A percentile compares a stretch with the other conserved stretches of the same genome.
phyloP scores from a whole-genome alignment of 2,113 vertebrate genomes.

The Prionailurus bengalensis region DNA sequence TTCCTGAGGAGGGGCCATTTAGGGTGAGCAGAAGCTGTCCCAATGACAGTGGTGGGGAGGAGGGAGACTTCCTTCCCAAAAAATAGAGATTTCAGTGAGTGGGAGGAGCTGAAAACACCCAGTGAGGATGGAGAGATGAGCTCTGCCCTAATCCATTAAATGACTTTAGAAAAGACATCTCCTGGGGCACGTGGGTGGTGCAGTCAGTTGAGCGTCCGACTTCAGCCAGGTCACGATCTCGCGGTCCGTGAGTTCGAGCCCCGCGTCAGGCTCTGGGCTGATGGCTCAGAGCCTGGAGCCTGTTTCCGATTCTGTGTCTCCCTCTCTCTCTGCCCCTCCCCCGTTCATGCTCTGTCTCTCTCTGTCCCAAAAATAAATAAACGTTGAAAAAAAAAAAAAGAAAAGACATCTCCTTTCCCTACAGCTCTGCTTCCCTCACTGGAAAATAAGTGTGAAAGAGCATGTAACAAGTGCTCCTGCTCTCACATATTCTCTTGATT shows the following conservation, averaged over 20 bases:
- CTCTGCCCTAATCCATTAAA: neutral
- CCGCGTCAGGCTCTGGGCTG: no score
- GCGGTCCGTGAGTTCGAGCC: no score
- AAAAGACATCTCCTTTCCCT: neutral
- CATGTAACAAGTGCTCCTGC: fast-evolving
- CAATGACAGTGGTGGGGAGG: neutral
- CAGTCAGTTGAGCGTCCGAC: no score
- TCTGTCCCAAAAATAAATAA: no score
- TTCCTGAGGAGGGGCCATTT: neutral
- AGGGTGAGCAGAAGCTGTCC: neutral
- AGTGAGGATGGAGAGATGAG: neutral
- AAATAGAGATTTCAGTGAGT: neutral
- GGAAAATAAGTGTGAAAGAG: neutral
- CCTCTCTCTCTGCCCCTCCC: no score
- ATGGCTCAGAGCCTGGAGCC: no score
- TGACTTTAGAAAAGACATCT: neutral
- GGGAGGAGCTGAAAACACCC: neutral
- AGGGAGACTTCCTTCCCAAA: neutral
- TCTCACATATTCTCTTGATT: neutral
- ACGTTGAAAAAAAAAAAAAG: no score
- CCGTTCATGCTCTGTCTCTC: no score
- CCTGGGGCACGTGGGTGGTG: no score
- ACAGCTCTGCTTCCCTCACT: neutral
- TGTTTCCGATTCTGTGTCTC: no score
- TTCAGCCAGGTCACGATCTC: no score